Evolutionary conservation across 2,113 vertebrate species (phyloP), one percentile per base, ranked within the genome.

Genomic region (Elephantulus edwardii): DNA sequence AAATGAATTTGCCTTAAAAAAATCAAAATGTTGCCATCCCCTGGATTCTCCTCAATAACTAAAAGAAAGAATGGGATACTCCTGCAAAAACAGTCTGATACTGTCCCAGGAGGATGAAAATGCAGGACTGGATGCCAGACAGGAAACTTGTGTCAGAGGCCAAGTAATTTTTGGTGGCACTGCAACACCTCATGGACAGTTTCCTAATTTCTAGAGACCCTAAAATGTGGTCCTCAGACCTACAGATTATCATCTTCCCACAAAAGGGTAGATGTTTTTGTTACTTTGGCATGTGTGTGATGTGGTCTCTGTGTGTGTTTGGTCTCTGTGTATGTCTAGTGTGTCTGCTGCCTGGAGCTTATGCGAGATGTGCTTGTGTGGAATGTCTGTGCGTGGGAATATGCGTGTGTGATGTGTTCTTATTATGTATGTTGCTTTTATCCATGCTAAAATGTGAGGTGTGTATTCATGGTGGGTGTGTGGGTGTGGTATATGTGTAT

Each of bases 21-120:
- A n/a, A n/a, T n/a, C n/a, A n/a, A n/a, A n/a, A n/a, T n/a, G n/a
- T n/a, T n/a, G n/a, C 33, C 58, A 87, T 46, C 26, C n/a, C 13
- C 35, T 86, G 22, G 3, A 77, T 89, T 81, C 76, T 81, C n/a
- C 40, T 38, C 88, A 38, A 28, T 78, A 77, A 70, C 81, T 79
- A 85, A 77, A 80, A 62, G 22, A 75, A 20, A 38, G 52, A 64
- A 79, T 6, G 64, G n/a, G 62, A 78, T 6, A 83, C 1, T 50
- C 48, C 26, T 28, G 38, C 4, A 35, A 75, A 60, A 22, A 54
- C 30, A 24, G 14, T 44, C 33, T 28, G 38, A 38, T 11, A 30
- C 14, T n/a, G 54, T 30, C 46, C 83, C 42, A 11, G 10, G 44
- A 2, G 33, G 40, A 1, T 2, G 24, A 72, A 12, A 68, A 72